Evolutionary conservation across 2,888 invertebrate species (phyloP), one percentile per base, ranked within the genome.

Genomic region (Eretmocerus hayati): DNA sequence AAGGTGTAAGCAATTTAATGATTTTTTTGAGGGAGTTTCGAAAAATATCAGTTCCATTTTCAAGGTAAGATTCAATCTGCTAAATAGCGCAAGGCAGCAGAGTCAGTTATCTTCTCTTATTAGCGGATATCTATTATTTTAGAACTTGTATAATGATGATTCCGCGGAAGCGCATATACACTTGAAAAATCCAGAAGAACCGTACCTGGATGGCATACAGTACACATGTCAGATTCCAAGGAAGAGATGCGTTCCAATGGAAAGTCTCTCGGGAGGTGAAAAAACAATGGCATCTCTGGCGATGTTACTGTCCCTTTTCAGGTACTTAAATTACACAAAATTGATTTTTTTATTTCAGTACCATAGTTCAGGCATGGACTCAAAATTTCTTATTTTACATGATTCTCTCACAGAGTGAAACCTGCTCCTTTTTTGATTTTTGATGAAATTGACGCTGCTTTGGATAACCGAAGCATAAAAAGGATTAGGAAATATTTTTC

Each of bases 141-240:
- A 50, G 48, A 15, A 4, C 3, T 5, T 52, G 38, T 52, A 41
- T 20, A 15, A 22, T 72, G 90, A 92, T 73, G 85, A 85, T 66
- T 87, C 90, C 2, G 94, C 93, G 35, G 92, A 93, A 67, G 94
- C 93, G 16, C 88, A 90, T 74, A 77, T 95, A 32, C 86, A 88
- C 6, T 87, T 94, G 3, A 94, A 95, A 75, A 96, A 99, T 79
- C 90, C 91, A 0, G 97, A 97, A 74, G 97, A 99, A 75, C 97
- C 97, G 0, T 99, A 95, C 74, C 75, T 95, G 61, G 95, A 93
- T 75, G 96, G 96, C 53, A 88, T 97, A 60, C 91, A 90, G 73
- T 97, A 95, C 75, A 93, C 93, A 77, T 99, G 96, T 75, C 92
- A 97, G 50, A 95, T 94, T 36, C 96, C 97, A 1, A 93, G 93